Evolutionary conservation across 2,888 invertebrate genomes (phyloP), one percentile per base, ranked within the genome.

Genomic region (Acanthopleura granulata): DNA sequence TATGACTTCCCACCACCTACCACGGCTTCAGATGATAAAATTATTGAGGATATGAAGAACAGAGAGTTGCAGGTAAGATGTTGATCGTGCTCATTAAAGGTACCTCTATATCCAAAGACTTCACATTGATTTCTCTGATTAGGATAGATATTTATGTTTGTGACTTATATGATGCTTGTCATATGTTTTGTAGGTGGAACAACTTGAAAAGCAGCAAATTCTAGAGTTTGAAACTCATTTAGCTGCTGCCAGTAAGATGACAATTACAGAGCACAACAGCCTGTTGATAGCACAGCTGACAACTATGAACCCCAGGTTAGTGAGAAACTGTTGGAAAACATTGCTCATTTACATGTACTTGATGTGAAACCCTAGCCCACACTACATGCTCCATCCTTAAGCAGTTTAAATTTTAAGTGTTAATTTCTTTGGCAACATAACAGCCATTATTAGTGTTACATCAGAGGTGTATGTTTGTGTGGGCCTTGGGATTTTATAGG

Each of bases 191-290:
- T 94, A 95, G 91, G 92, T 94, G 18, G 91, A 93, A 50, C 92
- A 93, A 4, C 86, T 94, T 30, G 96, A 96, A 89, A 94, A 94
- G 78, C 94, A 95, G 85, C 93, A 93, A 82, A 96, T 96, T 80
- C 89, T 96, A 0, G 95, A 97, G 91, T 96, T 97, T 90, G 98
- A 98, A 91, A 93, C 94, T 0, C 96, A 98, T 91, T 92, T 98
- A 71, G 98, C 98, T 0, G 90, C 89, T 25, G 94, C 95, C 79
- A 94, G 95, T 62, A 96, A 96, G 91, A 93, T 95, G 77, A 94
- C 96, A 66, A 96, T 98, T 83, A 98, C 95, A 0, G 97, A 98
- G 89, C 94, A 95, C 86, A 95, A 94, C 83, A 97, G 97, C 78
- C 92, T 97, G 12, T 92, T 98, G 22, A 92, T 98, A 29, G 93